A percentile compares a stretch with the other conserved stretches of the same genome.
These are phyloP conservation scores for Diarsia mendica DNA, from an alignment of 2,888 invertebrate species.

Conservation along the genomic window DNA sequence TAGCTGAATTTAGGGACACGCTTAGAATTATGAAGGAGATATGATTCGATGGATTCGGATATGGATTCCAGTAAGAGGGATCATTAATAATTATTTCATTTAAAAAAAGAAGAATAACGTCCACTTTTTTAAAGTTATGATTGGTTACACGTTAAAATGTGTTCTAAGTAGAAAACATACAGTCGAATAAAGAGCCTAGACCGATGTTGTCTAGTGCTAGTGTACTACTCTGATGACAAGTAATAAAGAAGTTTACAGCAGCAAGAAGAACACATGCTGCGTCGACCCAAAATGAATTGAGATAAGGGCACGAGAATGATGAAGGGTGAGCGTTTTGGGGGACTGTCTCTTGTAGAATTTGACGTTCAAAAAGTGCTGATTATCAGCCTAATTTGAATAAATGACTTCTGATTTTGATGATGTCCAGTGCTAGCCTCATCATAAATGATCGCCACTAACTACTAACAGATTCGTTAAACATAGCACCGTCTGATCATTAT, in stretches of 20 bases:
- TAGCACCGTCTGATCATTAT: constrained; percentile 72
- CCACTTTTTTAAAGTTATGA: not conserved
- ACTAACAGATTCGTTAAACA: constrained; percentile 61
- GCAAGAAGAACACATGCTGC: no score
- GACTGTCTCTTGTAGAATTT: no score
- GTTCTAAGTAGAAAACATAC: not conserved
- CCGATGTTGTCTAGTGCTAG: not conserved
- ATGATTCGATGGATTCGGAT: no score
- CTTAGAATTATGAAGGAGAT: no score
- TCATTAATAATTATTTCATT: constrained; percentile 46
- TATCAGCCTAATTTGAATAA: no score
- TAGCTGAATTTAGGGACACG: no score
- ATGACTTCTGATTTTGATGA: no score
- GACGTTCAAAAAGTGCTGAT: no score
- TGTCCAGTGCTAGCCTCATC: constrained; percentile 8
- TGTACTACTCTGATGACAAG: not conserved
- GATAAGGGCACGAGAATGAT: no score
- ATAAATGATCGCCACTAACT: constrained; percentile 17
- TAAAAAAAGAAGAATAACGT: constrained; percentile 46
- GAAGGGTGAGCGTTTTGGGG: no score
- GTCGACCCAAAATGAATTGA: no score
- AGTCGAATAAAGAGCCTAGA: not conserved
- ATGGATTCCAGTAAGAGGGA: constrained; percentile 9
- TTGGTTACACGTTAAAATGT: not conserved
- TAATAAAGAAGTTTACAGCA: no score